Conservation (phyloP, 2,888 invertebrate species). For the Chalcis sispes region DNA sequence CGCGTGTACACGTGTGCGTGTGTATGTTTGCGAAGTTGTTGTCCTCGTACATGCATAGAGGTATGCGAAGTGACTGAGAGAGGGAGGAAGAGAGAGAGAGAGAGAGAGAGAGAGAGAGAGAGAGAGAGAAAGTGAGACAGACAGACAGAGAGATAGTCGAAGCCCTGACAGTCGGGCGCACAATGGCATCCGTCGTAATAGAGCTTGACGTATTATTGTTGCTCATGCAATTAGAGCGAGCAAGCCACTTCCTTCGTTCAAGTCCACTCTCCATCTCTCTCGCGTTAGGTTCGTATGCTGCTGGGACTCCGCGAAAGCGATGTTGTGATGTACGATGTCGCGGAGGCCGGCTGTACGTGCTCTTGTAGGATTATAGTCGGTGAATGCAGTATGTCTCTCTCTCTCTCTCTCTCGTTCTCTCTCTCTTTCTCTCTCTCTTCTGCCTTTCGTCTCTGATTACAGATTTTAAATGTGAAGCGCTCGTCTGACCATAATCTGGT, state of each 20-base stretch:
- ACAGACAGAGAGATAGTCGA: too few species aligned
- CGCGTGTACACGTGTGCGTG: background rate
- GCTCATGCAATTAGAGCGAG: conserved; percentile 49
- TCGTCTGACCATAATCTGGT: too few species aligned
- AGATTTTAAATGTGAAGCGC: too few species aligned
- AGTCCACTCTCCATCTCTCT: background rate
- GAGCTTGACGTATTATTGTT: conserved; percentile 55
- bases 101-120: conserved; percentile 24
- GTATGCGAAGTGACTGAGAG: background rate
- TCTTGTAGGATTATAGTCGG: background rate
- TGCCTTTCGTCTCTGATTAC: too few species aligned
- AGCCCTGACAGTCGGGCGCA: background rate
- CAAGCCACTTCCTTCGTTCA: conserved; percentile 23
- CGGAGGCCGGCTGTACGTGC: too few species aligned
- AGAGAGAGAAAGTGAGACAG: background rate
- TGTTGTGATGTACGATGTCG: too few species aligned
- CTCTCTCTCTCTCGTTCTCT: background rate
- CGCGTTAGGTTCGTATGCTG: too few species aligned
- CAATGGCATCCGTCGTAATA: conserved; percentile 45
- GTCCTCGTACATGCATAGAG: too few species aligned
- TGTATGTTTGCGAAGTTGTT: too few species aligned
- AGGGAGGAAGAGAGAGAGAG: background rate
- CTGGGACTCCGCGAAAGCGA: too few species aligned
- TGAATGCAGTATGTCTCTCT: too few species aligned
- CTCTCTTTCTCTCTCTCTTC: background rate